Evolutionary conservation across 2,113 vertebrate species (phyloP).

Genomic region (Phrynocephalus versicolor): DNA sequence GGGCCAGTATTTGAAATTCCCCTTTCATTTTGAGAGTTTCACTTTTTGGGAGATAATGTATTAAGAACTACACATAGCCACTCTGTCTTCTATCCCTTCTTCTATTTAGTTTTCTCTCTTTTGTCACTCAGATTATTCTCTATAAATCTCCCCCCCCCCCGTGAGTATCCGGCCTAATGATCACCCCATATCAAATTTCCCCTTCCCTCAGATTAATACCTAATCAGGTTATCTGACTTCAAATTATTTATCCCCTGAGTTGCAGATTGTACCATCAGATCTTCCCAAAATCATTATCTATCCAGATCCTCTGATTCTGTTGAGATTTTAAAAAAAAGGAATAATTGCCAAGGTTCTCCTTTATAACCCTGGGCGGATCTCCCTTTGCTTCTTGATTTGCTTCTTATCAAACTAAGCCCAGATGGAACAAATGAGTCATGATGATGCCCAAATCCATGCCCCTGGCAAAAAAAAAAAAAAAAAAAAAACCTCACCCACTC

Average conservation of each 20-base stretch:
- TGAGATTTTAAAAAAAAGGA: conserved; percentile 51
- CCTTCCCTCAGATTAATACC: neutral
- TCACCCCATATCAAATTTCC: neutral
- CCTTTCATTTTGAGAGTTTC: neutral
- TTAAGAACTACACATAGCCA: no score
- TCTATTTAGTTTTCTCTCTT: neutral
- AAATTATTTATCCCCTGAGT: neutral
- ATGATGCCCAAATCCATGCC: conserved; percentile 74
- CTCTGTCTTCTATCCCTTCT: neutral
- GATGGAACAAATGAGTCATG: conserved; percentile 76
- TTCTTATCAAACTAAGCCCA: conserved; percentile 77
- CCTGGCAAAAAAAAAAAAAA: conserved; percentile 65
- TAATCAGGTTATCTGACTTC: neutral
- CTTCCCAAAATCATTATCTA: neutral
- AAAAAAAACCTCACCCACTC: neutral
- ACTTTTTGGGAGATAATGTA: neutral
- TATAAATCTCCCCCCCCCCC: no score
- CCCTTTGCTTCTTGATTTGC: conserved; percentile 57
- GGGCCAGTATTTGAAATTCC: neutral
- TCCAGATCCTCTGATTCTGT: neutral
- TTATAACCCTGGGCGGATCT: conserved; percentile 30
- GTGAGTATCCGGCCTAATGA: neutral
- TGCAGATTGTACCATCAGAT: neutral
- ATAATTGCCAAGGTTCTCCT: conserved; percentile 43
- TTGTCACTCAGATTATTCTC: neutral